Conservation (phyloP, 1,140 invertebrate species). For the Liolophura sinensis region DNA sequence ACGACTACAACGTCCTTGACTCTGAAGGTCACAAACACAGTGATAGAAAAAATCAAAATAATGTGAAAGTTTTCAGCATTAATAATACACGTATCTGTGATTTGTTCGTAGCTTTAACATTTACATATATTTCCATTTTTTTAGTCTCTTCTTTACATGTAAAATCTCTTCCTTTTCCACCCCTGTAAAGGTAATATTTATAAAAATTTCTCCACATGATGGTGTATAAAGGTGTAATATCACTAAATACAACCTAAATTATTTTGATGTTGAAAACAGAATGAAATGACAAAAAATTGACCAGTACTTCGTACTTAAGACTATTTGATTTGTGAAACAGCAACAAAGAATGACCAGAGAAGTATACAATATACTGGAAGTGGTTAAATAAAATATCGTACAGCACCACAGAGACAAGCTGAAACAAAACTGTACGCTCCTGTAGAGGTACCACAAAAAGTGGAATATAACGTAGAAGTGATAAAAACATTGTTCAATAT, state of each 20-base stretch:
- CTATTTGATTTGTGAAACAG: no score
- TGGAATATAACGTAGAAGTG: background rate
- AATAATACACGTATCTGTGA: background rate
- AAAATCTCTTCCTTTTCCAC: background rate
- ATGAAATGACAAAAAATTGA: no score
- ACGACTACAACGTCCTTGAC: conserved; percentile 77
- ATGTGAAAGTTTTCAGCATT: background rate
- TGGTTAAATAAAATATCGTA: no score
- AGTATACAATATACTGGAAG: no score
- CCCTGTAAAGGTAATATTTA: no score
- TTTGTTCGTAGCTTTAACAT: background rate
- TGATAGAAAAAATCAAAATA: conserved; percentile 16
- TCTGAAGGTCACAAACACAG: conserved; percentile 57
- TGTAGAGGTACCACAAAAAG: background rate
- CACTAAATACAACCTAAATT: no score
- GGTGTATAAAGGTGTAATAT: no score
- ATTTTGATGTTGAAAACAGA: no score
- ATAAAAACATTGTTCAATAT: background rate
- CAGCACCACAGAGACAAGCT: no score
- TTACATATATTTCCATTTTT: background rate
- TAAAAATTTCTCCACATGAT: no score
- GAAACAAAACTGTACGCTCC: background rate
- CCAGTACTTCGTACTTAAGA: no score
- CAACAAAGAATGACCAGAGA: no score
- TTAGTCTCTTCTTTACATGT: background rate